Evolutionary conservation across 2,113 vertebrate species (phyloP), one percentile per base, ranked within the genome.

Genomic region (Pleuronectes platessa): DNA sequence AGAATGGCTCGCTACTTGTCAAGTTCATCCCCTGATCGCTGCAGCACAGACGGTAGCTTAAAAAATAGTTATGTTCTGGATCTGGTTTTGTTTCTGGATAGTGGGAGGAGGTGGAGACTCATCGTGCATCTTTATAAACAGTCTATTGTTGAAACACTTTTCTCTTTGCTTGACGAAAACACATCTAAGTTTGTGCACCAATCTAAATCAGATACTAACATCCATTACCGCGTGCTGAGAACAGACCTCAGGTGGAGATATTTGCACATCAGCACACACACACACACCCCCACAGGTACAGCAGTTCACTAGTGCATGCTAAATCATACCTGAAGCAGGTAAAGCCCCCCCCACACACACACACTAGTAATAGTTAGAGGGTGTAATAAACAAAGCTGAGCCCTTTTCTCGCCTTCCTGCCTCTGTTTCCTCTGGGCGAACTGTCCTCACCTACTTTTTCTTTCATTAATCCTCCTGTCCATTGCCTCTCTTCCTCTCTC

Each of bases 351-450:
- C 8, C 24, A 24, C n/a, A n/a, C n/a, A n/a, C n/a, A 11, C 47
- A 2, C 47, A 5, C 64, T 58, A 81, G 87, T 76, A 79, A 74
- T 56, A 68, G 83, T 88, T 83, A 75, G 69, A 84, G 87, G 87
- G 67, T 58, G 74, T 83, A 84, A 77, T 78, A 92, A 92, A 90
- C 90, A 92, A 92, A 88, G 90, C 90, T 90, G 89, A 88, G 89
- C 74, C 83, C 78, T 67, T 79, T 77, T 81, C 64, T 75, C 64
- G n/a, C 76, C 58, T 66, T 61, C 21, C 70, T 76, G 71, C 76
- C 49, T 88, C 35, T 23, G 53, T 69, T 78, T 87, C 69, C 87
- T 84, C 64, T 45, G 54, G 89, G 74, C 42, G 2, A 45, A 76
- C 74, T 64, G 47, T 62, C 68, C 68, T 47, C 55, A 31, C 5